phyloP scores from a whole-genome alignment of 2,888 invertebrate genomes.

The Acheta domesticus region DNA sequence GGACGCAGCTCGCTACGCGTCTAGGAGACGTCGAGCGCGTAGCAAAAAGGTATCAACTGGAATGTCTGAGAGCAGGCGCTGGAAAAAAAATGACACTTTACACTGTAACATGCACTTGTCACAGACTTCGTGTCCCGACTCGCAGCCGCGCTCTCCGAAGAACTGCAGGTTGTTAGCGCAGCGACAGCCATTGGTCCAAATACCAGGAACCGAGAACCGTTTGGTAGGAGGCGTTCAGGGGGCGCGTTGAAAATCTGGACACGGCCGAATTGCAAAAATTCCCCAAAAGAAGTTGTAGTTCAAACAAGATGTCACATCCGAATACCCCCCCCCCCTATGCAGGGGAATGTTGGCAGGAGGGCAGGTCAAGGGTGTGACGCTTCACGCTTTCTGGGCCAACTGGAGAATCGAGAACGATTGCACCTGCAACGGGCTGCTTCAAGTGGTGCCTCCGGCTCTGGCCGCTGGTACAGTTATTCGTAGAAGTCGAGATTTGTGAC shows the following conservation, averaged over 20 bases:
- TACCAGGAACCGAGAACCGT: background rate
- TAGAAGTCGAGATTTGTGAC: background rate
- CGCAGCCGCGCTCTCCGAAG: background rate
- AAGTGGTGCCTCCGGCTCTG: background rate
- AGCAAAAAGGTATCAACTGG: background rate
- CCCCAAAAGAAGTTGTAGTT: slow-evolving; percentile 5
- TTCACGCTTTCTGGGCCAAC: background rate
- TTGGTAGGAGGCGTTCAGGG: background rate
- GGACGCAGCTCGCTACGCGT: background rate
- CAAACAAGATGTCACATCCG: background rate
- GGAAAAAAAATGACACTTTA: background rate
- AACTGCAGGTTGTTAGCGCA: background rate
- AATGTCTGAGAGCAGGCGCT: background rate
- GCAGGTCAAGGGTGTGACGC: background rate
- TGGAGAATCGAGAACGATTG: background rate
- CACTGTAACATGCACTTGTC: background rate
- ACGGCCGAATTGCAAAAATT: background rate
- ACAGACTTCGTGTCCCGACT: background rate
- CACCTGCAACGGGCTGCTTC: background rate
- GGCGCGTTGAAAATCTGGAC: background rate
- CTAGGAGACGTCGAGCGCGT: background rate
- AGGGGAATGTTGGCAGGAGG: background rate
- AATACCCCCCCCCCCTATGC: background rate
- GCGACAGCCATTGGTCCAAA: background rate
- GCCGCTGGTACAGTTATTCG: background rate